These are phyloP conservation scores for Halcyon senegalensis DNA, from an alignment of 2,113 vertebrate species.

Conservation along the genomic window DNA sequence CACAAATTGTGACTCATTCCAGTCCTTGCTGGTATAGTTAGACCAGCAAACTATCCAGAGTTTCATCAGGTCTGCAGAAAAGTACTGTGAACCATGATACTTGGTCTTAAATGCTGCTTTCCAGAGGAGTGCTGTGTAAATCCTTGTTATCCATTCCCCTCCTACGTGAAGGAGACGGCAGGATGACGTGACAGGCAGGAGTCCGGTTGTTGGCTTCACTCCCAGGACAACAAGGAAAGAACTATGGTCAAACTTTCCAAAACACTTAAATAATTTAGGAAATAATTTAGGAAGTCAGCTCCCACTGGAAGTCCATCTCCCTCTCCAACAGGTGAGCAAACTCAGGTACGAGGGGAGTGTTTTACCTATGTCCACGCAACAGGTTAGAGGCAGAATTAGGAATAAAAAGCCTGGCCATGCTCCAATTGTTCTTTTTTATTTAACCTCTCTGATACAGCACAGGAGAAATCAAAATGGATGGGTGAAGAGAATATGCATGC, in stretches of 20 bases:
- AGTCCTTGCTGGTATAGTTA: not conserved
- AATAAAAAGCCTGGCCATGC: not conserved
- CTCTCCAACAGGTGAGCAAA: not conserved
- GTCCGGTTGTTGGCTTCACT: not conserved
- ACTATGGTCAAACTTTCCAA: not conserved
- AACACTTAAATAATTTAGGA: not conserved
- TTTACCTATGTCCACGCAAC: not conserved
- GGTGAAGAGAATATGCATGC: fast-evolving
- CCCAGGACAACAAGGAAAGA: not conserved
- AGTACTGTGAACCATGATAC: not conserved
- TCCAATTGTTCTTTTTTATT: not conserved
- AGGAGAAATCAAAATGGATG: not conserved
- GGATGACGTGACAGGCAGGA: not conserved
- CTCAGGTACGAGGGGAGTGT: not conserved
- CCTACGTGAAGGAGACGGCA: not conserved
- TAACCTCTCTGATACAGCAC: not conserved
- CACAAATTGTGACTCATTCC: fast-evolving
- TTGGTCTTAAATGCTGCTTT: not conserved
- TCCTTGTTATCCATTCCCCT: not conserved
- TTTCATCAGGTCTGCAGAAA: not conserved
- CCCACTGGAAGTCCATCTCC: not conserved
- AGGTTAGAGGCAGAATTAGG: not conserved
- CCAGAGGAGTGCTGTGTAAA: not conserved
- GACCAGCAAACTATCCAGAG: fast-evolving
- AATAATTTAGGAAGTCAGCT: not conserved